Conservation (phyloP, 2,888 invertebrate genomes). For the Lithodes maja region DNA sequence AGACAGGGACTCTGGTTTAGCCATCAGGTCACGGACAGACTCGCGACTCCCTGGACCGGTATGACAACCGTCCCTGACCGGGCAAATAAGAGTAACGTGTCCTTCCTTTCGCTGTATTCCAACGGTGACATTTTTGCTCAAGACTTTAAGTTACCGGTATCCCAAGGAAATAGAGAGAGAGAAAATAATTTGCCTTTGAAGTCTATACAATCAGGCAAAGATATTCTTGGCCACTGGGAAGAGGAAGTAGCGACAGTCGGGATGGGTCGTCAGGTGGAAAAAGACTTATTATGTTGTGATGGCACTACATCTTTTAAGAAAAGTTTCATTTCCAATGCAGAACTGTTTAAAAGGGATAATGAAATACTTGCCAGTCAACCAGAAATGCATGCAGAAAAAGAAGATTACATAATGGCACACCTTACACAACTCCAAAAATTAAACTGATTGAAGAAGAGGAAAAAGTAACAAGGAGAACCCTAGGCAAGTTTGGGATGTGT, state of each 20-base stretch:
- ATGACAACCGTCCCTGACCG: background rate
- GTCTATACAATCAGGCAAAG: background rate
- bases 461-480: no score
- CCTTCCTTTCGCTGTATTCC: background rate
- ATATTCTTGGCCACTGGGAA: background rate
- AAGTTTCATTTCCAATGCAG: background rate
- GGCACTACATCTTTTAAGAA: background rate
- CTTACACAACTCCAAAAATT: no score
- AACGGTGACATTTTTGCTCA: constrained; percentile 2
- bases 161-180: background rate
- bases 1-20: background rate
- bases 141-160: background rate
- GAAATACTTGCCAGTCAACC: no score
- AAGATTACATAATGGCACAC: no score
- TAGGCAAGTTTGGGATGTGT: no score
- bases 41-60: background rate
- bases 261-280: background rate
- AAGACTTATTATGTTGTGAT: background rate
- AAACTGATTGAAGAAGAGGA: no score
- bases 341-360: background rate
- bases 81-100: background rate
- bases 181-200: background rate
- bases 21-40: background rate
- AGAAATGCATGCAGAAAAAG: no score
- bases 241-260: background rate